phyloP scores from a whole-genome alignment of 2,888 invertebrate species.

The Drosophila yooni region DNA sequence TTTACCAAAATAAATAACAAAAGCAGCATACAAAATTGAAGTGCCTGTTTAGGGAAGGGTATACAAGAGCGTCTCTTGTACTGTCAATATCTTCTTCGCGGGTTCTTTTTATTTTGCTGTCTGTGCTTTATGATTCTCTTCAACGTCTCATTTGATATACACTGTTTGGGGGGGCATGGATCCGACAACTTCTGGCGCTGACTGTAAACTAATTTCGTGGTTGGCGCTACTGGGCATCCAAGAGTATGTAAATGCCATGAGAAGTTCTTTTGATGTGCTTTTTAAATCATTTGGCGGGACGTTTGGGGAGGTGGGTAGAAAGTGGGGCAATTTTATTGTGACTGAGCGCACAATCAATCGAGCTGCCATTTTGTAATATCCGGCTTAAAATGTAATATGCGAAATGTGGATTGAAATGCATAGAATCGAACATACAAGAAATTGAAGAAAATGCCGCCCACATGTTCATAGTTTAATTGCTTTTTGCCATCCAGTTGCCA shows the following conservation, averaged over 20 bases:
- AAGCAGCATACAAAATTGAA: not conserved
- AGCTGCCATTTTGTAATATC: constrained; percentile 72
- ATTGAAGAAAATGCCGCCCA: constrained; percentile 6
- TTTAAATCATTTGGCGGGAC: constrained; percentile 20
- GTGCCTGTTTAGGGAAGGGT: not conserved
- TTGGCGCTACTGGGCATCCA: constrained; percentile 9
- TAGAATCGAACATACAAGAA: constrained; percentile 19
- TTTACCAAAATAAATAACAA: not conserved
- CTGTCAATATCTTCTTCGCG: not conserved
- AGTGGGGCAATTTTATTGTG: constrained; percentile 56
- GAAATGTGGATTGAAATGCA: constrained; percentile 55
- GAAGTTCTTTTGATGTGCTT: constrained; percentile 32
- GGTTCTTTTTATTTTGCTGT: not conserved
- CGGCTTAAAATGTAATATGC: constrained; percentile 75
- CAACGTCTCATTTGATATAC: not conserved
- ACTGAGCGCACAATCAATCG: constrained; percentile 59
- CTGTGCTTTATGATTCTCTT: not conserved
- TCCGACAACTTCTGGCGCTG: constrained; percentile 14
- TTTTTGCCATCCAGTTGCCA: constrained; percentile 38
- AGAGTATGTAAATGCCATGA: constrained; percentile 28
- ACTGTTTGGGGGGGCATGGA: not conserved
- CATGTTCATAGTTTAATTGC: constrained; percentile 68
- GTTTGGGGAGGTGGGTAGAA: not conserved
- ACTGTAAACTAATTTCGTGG: constrained; percentile 38
- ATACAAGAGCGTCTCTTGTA: not conserved